phyloP scores from a whole-genome alignment of 2,888 invertebrate species.

The Syrista parreyssii region DNA sequence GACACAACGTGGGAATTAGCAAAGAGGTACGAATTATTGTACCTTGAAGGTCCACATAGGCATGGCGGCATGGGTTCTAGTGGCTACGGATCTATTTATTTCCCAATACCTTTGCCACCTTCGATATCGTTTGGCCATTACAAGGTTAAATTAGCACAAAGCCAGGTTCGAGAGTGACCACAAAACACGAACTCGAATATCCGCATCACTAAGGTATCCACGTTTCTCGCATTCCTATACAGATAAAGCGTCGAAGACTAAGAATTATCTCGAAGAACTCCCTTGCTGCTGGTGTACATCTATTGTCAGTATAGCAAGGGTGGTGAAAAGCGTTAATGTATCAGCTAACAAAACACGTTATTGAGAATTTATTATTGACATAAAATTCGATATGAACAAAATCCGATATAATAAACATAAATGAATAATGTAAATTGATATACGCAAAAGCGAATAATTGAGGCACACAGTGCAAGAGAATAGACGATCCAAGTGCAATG shows the following conservation, averaged over 20 bases:
- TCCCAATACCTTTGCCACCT: background rate
- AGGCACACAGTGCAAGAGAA: slow-evolving; percentile 10
- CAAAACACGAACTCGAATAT: background rate
- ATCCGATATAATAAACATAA: background rate
- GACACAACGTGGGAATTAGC: slow-evolving; percentile 30
- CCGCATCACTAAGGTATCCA: background rate
- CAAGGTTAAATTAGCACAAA: slow-evolving; percentile 1
- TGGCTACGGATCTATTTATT: background rate
- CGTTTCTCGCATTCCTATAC: background rate
- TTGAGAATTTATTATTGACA: background rate
- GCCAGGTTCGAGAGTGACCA: background rate
- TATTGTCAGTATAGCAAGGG: too few relatives aligned
- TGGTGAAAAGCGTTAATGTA: too few relatives aligned
- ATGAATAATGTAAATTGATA: background rate
- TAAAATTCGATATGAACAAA: background rate
- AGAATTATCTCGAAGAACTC: background rate
- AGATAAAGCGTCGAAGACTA: background rate
- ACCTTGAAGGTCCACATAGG: background rate
- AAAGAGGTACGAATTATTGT: slow-evolving; percentile 24
- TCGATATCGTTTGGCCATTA: background rate
- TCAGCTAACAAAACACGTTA: background rate
- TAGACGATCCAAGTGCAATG: slow-evolving; percentile 15
- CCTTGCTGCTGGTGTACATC: background rate
- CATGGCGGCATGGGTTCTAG: background rate
- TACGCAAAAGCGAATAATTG: slow-evolving; percentile 3